A percentile compares a stretch with the other conserved stretches of the same genome.
Conservation (phyloP, 2,797 vertebrate species). For the Eurystomus glaucurus region DNA sequence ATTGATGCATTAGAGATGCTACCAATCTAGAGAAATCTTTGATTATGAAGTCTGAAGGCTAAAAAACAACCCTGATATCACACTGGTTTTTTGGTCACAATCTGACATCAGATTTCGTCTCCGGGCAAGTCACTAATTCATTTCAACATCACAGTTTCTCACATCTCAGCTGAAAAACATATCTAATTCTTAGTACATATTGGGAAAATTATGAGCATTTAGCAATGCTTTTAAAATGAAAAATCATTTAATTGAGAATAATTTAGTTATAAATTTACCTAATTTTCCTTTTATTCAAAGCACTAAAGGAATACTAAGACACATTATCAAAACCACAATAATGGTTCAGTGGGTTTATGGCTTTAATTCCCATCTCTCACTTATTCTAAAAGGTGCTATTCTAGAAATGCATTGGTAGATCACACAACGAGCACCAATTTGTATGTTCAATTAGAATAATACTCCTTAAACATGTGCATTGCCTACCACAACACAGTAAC, state of each 20-base stretch:
- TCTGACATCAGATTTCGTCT: background rate
- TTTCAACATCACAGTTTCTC: background rate
- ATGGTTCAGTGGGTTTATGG: background rate
- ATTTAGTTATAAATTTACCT: background rate
- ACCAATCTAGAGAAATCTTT: background rate
- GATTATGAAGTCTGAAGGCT: background rate
- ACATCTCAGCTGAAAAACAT: background rate
- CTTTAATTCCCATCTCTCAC: background rate
- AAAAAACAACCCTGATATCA: background rate
- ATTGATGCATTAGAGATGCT: background rate
- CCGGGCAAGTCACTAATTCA: background rate
- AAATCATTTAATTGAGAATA: background rate
- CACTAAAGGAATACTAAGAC: background rate
- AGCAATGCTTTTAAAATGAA: background rate
- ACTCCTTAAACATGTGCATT: background rate
- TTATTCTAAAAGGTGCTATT: background rate
- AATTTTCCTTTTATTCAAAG: background rate
- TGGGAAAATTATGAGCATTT: background rate
- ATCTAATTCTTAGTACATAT: background rate
- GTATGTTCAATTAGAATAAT: background rate
- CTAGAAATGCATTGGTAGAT: background rate
- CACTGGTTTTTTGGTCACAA: background rate
- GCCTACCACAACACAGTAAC: background rate
- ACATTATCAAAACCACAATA: background rate
- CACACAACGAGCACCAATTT: background rate